Evolutionary conservation across 2,797 vertebrate species (phyloP).

Genomic region (Anisognathus igniventris): DNA sequence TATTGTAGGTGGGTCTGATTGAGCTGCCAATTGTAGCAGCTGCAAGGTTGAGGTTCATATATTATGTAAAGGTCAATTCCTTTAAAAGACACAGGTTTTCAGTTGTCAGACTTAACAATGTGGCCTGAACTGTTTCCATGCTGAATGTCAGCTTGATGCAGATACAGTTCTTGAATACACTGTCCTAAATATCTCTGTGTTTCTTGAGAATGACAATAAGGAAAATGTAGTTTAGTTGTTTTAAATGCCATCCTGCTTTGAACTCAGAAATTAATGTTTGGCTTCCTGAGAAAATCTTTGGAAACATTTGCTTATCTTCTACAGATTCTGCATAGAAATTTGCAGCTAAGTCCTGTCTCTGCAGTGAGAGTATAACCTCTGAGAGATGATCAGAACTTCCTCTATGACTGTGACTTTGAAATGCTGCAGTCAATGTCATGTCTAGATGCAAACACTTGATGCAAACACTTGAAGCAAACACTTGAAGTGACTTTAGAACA

Average conservation of each 20-base stretch:
- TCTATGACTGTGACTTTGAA: background rate
- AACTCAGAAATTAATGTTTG: background rate
- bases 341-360: background rate
- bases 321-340: background rate
- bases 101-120: background rate
- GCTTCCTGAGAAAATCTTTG: background rate
- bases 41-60: background rate
- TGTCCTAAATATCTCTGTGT: background rate
- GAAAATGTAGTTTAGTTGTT: background rate
- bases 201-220: background rate
- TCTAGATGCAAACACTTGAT: background rate
- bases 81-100: background rate
- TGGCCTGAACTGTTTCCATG: background rate
- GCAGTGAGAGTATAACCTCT: background rate
- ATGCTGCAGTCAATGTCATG: background rate
- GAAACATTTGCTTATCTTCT: background rate
- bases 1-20: background rate
- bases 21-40: background rate
- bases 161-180: background rate
- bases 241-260: background rate
- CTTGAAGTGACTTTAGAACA: background rate
- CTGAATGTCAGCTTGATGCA: background rate
- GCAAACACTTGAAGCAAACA: background rate
- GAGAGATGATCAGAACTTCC: background rate
- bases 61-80: conserved; percentile 6